A percentile compares a stretch with the other conserved stretches of the same genome.
Conservation (phyloP, 2,113 vertebrate species). For the Paradisaea rubra region DNA sequence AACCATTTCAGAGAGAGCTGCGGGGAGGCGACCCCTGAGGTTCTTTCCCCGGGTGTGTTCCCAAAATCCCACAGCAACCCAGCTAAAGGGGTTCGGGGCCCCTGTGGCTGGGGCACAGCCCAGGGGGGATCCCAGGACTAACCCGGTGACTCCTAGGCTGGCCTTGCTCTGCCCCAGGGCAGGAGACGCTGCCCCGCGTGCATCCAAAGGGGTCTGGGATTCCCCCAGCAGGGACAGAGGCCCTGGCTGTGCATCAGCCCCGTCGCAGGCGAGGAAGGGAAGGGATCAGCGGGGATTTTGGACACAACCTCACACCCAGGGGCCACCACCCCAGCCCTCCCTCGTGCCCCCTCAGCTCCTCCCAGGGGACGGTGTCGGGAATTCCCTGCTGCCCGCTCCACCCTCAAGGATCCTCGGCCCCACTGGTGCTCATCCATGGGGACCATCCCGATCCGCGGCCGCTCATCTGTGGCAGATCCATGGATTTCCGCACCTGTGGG, state of each 20-base stretch:
- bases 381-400: not conserved
- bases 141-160: not conserved
- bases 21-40: not conserved
- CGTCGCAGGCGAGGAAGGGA: accelerated
- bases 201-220: no score
- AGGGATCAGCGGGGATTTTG: not conserved
- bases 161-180: not conserved
- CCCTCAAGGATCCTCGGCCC: no score
- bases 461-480: accelerated
- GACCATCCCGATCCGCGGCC: accelerated
- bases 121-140: not conserved
- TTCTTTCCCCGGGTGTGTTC: accelerated
- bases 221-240: not conserved
- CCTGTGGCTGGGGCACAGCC: not conserved
- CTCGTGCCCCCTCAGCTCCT: not conserved
- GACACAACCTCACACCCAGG: not conserved
- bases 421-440: accelerated
- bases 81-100: not conserved
- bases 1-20: not conserved
- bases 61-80: not conserved
- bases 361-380: not conserved
- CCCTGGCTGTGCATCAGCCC: accelerated
- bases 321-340: not conserved
- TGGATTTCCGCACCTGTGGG: not conserved
- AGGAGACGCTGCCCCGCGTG: accelerated